A percentile compares a stretch with the other conserved stretches of the same genome.
Conservation (phyloP, 2,113 vertebrate genomes). For the Delphinus delphis region DNA sequence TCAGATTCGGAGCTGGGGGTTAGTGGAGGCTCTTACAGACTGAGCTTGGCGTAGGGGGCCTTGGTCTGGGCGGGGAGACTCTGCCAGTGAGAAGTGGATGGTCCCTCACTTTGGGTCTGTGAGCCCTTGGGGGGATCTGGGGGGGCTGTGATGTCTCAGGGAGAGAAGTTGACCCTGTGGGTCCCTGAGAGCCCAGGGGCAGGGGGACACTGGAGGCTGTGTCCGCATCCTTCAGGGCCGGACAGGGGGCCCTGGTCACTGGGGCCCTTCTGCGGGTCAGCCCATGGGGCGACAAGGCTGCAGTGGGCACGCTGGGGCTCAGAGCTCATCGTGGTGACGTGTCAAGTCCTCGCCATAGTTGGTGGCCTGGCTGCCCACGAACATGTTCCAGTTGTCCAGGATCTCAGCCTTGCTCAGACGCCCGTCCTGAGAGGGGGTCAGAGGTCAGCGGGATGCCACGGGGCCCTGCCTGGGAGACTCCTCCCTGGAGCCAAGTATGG, state of each 20-base stretch:
- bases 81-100: neutral
- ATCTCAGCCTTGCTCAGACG: conserved; percentile 94
- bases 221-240: neutral
- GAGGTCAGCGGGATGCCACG: neutral
- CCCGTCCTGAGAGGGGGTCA: conserved; percentile 83
- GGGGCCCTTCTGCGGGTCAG: accelerated
- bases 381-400: conserved; percentile 95
- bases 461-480: neutral
- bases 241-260: accelerated
- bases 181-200: neutral
- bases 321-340: conserved; percentile 92
- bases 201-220: accelerated
- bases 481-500: neutral
- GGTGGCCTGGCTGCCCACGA: conserved; percentile 95
- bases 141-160: neutral
- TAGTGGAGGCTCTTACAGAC: neutral
- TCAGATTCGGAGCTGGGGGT: neutral
- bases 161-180: neutral
- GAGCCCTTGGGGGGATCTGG: neutral
- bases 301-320: conserved; percentile 34
- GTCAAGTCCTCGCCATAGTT: conserved; percentile 96
- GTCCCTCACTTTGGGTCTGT: neutral
- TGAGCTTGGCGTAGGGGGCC: neutral
- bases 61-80: neutral
- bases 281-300: accelerated